Conservation (phyloP, 2,113 vertebrate species). For the Planiliza haematocheilus region DNA sequence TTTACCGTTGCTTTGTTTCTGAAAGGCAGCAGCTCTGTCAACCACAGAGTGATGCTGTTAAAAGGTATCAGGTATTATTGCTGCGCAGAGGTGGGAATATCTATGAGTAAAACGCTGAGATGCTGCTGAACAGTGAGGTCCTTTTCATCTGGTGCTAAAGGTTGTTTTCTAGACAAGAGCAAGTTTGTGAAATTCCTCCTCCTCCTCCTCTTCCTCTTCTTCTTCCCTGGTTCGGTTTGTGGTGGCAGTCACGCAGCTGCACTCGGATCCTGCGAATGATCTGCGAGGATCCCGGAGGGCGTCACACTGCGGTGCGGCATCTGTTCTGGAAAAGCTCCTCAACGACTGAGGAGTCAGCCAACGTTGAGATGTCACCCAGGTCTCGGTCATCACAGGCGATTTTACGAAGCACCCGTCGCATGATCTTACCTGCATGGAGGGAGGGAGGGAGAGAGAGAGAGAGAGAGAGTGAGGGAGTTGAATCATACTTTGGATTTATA, state of each 20-base stretch:
- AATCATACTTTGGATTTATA: too few species aligned
- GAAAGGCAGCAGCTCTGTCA: neutral
- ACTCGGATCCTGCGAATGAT: constrained; percentile 7
- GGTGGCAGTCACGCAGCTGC: neutral
- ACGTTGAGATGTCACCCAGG: constrained; percentile 92
- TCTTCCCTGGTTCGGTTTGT: constrained; percentile 4
- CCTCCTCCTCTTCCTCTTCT: neutral
- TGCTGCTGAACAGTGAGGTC: constrained; percentile 14
- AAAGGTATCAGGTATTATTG: neutral
- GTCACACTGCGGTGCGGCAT: constrained; percentile 85
- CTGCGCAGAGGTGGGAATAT: neutral
- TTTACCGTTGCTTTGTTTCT: neutral
- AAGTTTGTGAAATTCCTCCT: neutral
- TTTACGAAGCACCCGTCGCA: constrained; percentile 92
- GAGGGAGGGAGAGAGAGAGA: neutral
- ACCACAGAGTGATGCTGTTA: too few species aligned
- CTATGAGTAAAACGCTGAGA: neutral
- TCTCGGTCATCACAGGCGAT: constrained; percentile 93
- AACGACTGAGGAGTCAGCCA: constrained; percentile 90
- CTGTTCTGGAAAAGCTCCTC: constrained; percentile 91
- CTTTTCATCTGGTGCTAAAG: constrained; percentile 36
- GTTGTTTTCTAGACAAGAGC: constrained; percentile 37
- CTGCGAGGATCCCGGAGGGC: neutral
- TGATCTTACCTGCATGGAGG: constrained; percentile 91
- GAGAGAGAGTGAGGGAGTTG: accelerated